Conservation (phyloP, 2,888 invertebrate species). For the Tyria jacobaeae region DNA sequence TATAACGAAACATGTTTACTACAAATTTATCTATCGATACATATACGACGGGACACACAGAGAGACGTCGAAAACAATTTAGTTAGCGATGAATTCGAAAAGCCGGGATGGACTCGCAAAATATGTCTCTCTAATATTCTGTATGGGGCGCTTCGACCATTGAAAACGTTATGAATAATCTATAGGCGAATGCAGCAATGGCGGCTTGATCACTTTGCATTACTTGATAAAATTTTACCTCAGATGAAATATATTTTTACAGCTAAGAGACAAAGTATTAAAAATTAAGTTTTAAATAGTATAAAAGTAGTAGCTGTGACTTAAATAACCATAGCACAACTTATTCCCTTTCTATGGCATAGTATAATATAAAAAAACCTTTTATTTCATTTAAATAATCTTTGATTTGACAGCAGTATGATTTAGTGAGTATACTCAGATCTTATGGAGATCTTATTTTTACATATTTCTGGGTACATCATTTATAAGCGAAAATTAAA, state of each 20-base stretch:
- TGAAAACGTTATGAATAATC: slow-evolving; percentile 84
- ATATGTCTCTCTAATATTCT: slow-evolving; percentile 82
- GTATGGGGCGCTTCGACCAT: slow-evolving; percentile 75
- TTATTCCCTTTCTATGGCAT: no score
- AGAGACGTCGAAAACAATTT: slow-evolving; percentile 74
- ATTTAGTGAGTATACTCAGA: no score
- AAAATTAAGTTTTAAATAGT: no score
- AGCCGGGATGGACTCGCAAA: slow-evolving; percentile 70
- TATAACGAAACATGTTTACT: slow-evolving; percentile 33
- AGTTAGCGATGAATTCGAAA: slow-evolving; percentile 79
- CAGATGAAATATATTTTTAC: slow-evolving; percentile 17
- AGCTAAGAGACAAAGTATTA: neutral
- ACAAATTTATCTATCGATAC: slow-evolving; percentile 37
- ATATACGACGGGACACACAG: slow-evolving; percentile 36
- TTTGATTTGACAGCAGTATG: no score
- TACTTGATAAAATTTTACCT: slow-evolving; percentile 40
- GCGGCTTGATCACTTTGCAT: slow-evolving; percentile 67
- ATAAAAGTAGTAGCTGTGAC: no score
- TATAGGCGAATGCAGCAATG: slow-evolving; percentile 66
- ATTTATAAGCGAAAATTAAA: no score
- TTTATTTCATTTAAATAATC: no score
- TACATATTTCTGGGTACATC: no score
- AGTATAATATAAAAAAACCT: no score
- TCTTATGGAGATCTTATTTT: no score
- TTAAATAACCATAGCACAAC: no score